Base-by-base conservation (phyloP, 1,140 invertebrate genomes). In the Ips nitidus region DNA sequence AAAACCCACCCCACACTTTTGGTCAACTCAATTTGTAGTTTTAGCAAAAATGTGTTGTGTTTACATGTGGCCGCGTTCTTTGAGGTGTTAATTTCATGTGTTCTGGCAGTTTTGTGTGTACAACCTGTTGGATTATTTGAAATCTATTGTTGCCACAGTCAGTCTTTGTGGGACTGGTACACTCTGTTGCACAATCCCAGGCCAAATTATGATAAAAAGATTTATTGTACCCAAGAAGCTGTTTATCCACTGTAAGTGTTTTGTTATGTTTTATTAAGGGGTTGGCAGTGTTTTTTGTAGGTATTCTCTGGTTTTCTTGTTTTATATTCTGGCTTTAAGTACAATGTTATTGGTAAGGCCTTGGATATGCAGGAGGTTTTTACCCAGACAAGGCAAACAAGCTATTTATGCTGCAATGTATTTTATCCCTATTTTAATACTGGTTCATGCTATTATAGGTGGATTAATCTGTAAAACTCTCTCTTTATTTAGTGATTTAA, bases 141-240 rank as follows among this genome's bases (percentile, higher is more conserved):
- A 4, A 82, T 98, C 2, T 85, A 86, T 74, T 91, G 93, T 1
- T 98, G 96, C 78, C 85, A 83, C 59, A 90, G 91, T 0, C 84
- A 86, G 43, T 86, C 87, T 36, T 81, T 98, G 3, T 90, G 94
- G 0, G 96, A 99, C 81, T 98, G 96, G 96, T 98, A 98, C 80
- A 97, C 96, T 0, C 80, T 98, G 66, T 83, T 98, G 37, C 92
- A 97, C 72, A 98, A 98, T 84, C 97, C 97, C 39, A 90, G 87
- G 74, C 94, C 95, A 4, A 92, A 97, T 80, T 98, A 97, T 83
- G 91, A 93, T 73, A 85, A 89, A 60, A 91, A 89, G 61, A 81
- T 98, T 36, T 89, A 97, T 81, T 99, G 97, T 81, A 97, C 96
- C 0, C 94, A 98, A 77, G 97, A 98, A 84, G 94, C 95, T 53